Base-by-base conservation (phyloP, 2,797 vertebrate genomes). In the Threskiornis aethiopicus region DNA sequence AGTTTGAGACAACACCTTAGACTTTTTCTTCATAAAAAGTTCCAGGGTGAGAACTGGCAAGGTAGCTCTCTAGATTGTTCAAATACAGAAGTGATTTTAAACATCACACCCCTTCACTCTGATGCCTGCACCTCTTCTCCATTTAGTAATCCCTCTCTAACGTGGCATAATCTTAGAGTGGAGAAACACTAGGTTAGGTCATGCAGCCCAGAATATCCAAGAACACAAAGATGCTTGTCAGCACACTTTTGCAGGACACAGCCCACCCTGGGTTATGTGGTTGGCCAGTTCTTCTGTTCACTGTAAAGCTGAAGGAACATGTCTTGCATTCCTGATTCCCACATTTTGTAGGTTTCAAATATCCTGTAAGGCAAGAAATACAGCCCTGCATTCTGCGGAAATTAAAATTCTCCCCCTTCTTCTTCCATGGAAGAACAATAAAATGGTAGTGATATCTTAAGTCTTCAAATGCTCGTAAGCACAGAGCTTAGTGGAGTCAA, bases 61-160 rank as follows among this genome's bases (percentile, higher is more conserved):
- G 21, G 31, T 18, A 49, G 16, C 6, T 83, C 24, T 86, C 39
- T 57, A 64, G 29, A 28, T 49, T 29, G 24, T 59, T 76, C 49
- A 54, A 41, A 54, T 31, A 29, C 4, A n/a, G 46, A 39, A 64
- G n/a, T 55, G 7, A 59, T 62, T 89, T 77, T 72, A 67, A 70
- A 64, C 20, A 83, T 26, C 25, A 47, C 5, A 39, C 37, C 11
- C 8, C 17, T 86, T 57, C 26, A 49, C 13, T 67, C 41, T 72
- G 64, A 72, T n/a, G 14, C 13, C 26, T 69, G 16, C 16, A 41
- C 0, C 0, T 39, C 22, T 44, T 15, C 7, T 77, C 26, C 2
- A 1, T 76, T 61, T 64, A 84, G 9, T 12, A 80, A 17, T 51
- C 10, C 4, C 10, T 39, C 20, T 59, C 8, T 72, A 61, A 61